These are phyloP conservation scores for Stramonita haemastoma DNA, from an alignment of 2,888 invertebrate genomes.

Conservation along the genomic window DNA sequence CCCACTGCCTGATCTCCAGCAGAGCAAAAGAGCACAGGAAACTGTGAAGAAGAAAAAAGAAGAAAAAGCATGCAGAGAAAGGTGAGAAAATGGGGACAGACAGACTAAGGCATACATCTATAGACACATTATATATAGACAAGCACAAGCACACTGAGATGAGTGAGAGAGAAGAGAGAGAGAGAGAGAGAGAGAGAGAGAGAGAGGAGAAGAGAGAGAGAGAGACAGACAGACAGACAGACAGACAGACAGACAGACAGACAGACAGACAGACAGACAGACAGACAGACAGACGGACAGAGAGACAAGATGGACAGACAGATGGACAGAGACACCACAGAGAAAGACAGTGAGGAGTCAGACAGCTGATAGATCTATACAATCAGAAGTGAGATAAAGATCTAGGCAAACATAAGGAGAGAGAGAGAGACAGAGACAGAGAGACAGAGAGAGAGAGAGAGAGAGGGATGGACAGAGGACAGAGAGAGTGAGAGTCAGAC, in stretches of 20 bases:
- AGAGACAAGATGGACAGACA: no score
- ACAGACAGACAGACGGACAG: no score
- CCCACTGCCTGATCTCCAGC: background rate
- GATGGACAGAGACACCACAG: no score
- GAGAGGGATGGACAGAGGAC: conserved; percentile 5
- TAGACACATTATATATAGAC: background rate
- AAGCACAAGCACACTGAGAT: background rate
- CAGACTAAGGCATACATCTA: background rate
- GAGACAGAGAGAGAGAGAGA: background rate
- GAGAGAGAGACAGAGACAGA: background rate
- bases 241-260: background rate
- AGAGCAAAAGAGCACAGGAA: no score
- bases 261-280: background rate
- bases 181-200: conserved; percentile 20
- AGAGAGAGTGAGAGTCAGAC: background rate
- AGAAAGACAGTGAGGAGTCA: no score
- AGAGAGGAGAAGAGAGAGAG: conserved; percentile 4
- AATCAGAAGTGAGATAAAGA: no score
- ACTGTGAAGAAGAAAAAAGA: background rate
- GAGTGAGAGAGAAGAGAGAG: background rate
- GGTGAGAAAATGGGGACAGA: background rate
- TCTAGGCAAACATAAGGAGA: no score
- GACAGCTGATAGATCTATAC: no score
- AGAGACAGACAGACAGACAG: background rate
- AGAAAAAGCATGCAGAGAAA: background rate